Conservation (phyloP, 2,888 invertebrate species). For the Melanotus villosus region DNA sequence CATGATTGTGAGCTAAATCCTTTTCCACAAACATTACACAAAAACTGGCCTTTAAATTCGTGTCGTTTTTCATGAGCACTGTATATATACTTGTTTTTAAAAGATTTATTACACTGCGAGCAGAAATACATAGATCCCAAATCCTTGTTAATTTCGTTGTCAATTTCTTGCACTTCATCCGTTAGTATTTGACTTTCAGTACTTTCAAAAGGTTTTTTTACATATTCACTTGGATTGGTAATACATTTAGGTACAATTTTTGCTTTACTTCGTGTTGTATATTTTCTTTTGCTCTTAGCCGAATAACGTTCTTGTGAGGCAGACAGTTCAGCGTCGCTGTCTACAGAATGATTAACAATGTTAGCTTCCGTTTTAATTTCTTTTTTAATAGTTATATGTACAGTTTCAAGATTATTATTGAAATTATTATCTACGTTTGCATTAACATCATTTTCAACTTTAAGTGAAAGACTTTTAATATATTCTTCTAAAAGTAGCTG, state of each 20-base stretch:
- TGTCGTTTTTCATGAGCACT: constrained; percentile 55
- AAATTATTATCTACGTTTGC: constrained; percentile 12
- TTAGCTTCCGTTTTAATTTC: too few species aligned
- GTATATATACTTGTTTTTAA: constrained; percentile 59
- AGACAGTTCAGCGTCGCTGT: too few species aligned
- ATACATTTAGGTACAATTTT: too few species aligned
- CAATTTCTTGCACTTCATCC: neutral
- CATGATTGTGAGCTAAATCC: constrained; percentile 51
- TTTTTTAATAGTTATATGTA: constrained; percentile 15
- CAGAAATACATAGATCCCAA: constrained; percentile 50
- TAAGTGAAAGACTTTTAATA: constrained; percentile 9
- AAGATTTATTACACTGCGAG: constrained; percentile 57
- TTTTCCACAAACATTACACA: constrained; percentile 53
- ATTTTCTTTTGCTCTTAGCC: too few species aligned
- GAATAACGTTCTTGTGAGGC: too few species aligned
- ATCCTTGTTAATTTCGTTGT: constrained; percentile 25
- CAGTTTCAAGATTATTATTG: neutral
- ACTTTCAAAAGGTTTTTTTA: too few species aligned
- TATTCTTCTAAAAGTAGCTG: constrained; percentile 41
- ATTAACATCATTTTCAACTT: constrained; percentile 6
- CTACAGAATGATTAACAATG: too few species aligned
- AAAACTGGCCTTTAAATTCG: constrained; percentile 58
- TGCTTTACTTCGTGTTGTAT: too few species aligned
- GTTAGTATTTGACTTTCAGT: neutral
- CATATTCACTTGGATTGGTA: too few species aligned